phyloP scores from a whole-genome alignment of 1,140 invertebrate species.

The Drosophila pachea region DNA sequence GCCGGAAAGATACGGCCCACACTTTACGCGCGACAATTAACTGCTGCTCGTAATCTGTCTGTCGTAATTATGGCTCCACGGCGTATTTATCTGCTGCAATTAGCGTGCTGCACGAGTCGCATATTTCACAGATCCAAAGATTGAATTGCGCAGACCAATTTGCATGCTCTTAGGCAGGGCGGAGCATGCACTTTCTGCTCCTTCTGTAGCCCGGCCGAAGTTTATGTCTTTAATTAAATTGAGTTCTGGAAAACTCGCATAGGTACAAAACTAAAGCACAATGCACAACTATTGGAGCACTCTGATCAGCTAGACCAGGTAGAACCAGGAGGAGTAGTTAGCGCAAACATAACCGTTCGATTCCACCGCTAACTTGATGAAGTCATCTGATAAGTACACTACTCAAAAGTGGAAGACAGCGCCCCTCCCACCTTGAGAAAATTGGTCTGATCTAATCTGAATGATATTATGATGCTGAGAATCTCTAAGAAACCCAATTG shows the following conservation, averaged over 20 bases:
- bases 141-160: slow-evolving; percentile 53
- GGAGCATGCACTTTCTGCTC: not conserved
- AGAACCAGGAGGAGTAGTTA: too few species aligned
- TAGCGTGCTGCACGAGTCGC: slow-evolving; percentile 57
- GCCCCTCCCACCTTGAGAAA: too few species aligned
- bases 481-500: too few species aligned
- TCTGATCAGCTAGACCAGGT: too few species aligned
- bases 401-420: too few species aligned
- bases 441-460: too few species aligned
- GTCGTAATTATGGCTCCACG: slow-evolving; percentile 73
- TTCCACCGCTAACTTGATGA: too few species aligned
- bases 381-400: too few species aligned
- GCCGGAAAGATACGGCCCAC: slow-evolving; percentile 53
- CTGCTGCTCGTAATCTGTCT: slow-evolving; percentile 67
- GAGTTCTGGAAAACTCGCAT: not conserved
- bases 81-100: slow-evolving; percentile 72
- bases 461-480: too few species aligned
- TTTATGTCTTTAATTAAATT: slow-evolving; percentile 52
- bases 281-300: too few species aligned
- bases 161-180: slow-evolving; percentile 34
- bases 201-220: slow-evolving; percentile 5
- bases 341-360: too few species aligned
- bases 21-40: slow-evolving; percentile 71
- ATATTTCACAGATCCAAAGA: slow-evolving; percentile 65
- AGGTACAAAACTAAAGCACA: too few species aligned